phyloP scores from a whole-genome alignment of 2,113 vertebrate species.

The Loxodonta africana region DNA sequence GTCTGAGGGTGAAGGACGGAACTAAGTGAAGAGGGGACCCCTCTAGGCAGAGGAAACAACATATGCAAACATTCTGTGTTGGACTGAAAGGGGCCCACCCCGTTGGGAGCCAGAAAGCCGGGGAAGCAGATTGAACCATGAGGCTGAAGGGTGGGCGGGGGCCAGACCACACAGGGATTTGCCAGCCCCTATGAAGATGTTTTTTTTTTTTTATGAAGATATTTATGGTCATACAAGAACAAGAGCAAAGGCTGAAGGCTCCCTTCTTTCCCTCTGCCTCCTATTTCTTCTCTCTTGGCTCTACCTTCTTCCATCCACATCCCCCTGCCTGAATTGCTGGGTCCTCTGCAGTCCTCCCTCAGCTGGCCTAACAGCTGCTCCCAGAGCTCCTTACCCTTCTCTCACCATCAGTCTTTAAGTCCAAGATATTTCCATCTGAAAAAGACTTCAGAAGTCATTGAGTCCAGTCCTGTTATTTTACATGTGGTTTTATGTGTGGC shows the following conservation, averaged over 20 bases:
- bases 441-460: constrained; percentile 30
- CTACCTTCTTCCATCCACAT: background rate
- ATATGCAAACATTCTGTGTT: background rate
- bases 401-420: background rate
- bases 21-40: background rate
- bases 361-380: background rate
- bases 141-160: background rate
- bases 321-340: background rate
- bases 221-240: background rate
- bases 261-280: background rate
- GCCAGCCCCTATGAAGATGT: background rate
- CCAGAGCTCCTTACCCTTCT: background rate
- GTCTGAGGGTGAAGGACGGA: background rate
- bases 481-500: background rate
- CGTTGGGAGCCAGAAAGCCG: background rate
- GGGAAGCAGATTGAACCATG: background rate
- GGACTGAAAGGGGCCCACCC: background rate
- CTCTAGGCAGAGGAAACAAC: background rate
- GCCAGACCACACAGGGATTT: background rate
- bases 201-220: background rate
- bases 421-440: background rate
- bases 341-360: background rate
- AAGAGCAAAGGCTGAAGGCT: background rate
- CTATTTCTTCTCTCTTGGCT: background rate
- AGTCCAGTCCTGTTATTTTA: constrained; percentile 12